Evolutionary conservation across 2,113 vertebrate species (phyloP).

Genomic region (Tenebrosternarchus preto): DNA sequence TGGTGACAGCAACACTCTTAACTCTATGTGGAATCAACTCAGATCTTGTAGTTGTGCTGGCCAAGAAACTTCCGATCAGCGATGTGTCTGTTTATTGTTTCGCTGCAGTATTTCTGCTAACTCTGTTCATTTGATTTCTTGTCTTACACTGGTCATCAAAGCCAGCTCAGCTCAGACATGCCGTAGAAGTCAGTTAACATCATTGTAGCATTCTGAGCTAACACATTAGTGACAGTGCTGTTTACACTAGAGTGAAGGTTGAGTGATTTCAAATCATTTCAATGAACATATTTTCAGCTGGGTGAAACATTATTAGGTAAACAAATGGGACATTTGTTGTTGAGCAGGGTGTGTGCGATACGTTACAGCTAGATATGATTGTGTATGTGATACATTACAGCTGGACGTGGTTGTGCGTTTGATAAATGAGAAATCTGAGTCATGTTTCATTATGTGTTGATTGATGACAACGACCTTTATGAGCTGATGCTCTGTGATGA

Average conservation of each 20-base stretch:
- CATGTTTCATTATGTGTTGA: slow-evolving; percentile 56
- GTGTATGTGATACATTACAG: slow-evolving; percentile 9
- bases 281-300: not conserved
- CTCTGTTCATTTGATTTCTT: not conserved
- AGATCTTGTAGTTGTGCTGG: no score
- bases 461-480: slow-evolving; percentile 64
- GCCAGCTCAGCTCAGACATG: not conserved
- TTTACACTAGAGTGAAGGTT: not conserved
- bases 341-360: not conserved
- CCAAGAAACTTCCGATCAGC: no score
- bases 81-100: no score
- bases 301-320: not conserved
- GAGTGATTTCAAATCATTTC: not conserved
- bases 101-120: no score
- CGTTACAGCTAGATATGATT: slow-evolving; percentile 22
- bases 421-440: not conserved
- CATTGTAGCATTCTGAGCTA: not conserved
- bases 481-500: slow-evolving; percentile 54
- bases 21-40: no score
- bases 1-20: no score
- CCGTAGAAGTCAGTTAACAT: not conserved
- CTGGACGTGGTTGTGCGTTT: not conserved
- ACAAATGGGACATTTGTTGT: not conserved
- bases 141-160: not conserved
- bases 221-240: not conserved